Evolutionary conservation across 23 tunicate genomes (phyloP).

Genomic region (Styela plicata): DNA sequence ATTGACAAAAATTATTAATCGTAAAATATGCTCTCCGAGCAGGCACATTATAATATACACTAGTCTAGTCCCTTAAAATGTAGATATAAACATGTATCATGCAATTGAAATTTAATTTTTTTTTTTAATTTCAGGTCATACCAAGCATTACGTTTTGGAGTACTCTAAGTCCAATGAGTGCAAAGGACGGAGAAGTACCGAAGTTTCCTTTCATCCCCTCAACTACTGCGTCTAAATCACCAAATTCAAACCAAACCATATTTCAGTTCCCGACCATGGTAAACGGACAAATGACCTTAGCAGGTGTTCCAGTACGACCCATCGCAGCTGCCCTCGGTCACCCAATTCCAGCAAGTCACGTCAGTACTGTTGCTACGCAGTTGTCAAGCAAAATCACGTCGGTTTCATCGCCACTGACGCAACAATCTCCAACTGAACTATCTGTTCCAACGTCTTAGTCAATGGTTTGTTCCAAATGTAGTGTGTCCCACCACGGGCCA

Average conservation of each 20-base stretch:
- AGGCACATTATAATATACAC: not conserved
- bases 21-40: not conserved
- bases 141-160: slow-evolving; percentile 99
- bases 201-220: slow-evolving; percentile 19
- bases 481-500: no score
- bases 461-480: no score
- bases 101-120: not conserved
- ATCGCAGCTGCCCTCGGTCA: slow-evolving; percentile 95
- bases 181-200: slow-evolving; percentile 26
- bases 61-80: no score
- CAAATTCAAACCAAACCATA: slow-evolving; percentile 22
- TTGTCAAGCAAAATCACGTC: slow-evolving; percentile 69
- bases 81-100: no score
- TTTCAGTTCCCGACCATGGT: slow-evolving; percentile 84
- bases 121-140: slow-evolving; percentile 60
- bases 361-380: slow-evolving; percentile 78
- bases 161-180: slow-evolving; percentile 68
- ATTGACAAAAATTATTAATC: no score
- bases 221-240: slow-evolving; percentile 4
- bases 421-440: slow-evolving; percentile 39
- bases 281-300: slow-evolving; percentile 84
- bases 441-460: slow-evolving; percentile 43
- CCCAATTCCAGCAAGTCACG: slow-evolving; percentile 82
- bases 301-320: slow-evolving; percentile 89
- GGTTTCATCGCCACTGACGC: slow-evolving; percentile 49